A percentile compares a stretch with the other conserved stretches of the same genome.
Conservation (phyloP, 2,888 invertebrate genomes). For the Miltochrista miniata region DNA sequence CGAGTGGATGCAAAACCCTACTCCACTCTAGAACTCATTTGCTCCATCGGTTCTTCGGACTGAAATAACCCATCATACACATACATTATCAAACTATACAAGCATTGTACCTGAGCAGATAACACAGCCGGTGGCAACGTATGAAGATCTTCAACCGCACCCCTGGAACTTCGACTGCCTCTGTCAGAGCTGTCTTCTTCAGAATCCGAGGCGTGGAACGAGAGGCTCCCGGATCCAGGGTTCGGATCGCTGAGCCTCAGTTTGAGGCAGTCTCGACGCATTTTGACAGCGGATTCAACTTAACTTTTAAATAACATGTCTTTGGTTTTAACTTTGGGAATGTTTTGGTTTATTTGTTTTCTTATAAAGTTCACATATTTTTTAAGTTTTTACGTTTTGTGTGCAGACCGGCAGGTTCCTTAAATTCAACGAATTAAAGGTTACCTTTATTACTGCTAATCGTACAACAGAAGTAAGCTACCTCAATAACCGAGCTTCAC, state of each 20-base stretch:
- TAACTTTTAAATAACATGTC: conserved; percentile 30
- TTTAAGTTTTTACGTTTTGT: not conserved
- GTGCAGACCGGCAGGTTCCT: not conserved
- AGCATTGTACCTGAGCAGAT: conserved; percentile 56
- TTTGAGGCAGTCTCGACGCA: conserved; percentile 76
- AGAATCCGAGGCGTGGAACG: conserved; percentile 72
- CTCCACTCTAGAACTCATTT: no score
- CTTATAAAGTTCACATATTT: conserved; percentile 3
- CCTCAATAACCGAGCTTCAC: no score
- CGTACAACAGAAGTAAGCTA: no score
- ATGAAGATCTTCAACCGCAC: conserved; percentile 49
- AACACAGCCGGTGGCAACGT: conserved; percentile 55
- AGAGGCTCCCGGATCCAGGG: conserved; percentile 58
- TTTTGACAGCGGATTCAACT: conserved; percentile 37
- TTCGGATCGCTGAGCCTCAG: conserved; percentile 76
- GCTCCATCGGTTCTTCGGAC: no score
- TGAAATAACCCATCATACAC: not conserved
- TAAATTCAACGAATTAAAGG: not conserved
- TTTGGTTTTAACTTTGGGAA: conserved; percentile 47
- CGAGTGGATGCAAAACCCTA: no score
- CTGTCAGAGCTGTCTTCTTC: conserved; percentile 71
- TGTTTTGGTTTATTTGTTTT: conserved; percentile 32
- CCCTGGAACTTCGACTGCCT: conserved; percentile 53
- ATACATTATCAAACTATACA: not conserved
- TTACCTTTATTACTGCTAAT: not conserved